Base-by-base conservation (phyloP, 2,888 invertebrate genomes). In the Incurvaria masculella region DNA sequence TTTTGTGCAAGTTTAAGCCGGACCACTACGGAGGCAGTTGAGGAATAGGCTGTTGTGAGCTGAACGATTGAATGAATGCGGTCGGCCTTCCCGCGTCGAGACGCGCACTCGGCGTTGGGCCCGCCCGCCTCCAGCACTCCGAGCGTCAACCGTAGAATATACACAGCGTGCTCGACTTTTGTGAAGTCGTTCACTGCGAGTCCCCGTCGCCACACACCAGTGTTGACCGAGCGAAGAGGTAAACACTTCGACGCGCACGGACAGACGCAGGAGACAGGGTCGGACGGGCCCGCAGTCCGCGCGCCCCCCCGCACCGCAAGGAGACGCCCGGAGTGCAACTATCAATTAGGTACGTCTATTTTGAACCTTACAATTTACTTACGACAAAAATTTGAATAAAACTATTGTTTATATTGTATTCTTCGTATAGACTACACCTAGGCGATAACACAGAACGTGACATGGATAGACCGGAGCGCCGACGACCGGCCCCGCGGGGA, bases 11-110 rank as follows among this genome's bases (percentile, higher is more conserved):
- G n/a, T n/a, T n/a, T n/a, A n/a, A n/a, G n/a, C n/a, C n/a, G n/a
- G n/a, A n/a, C n/a, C n/a, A n/a, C n/a, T n/a, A n/a, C n/a, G n/a
- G n/a, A n/a, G n/a, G n/a, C n/a, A n/a, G n/a, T n/a, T n/a, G n/a
- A n/a, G n/a, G n/a, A n/a, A n/a, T n/a, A n/a, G n/a, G n/a, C n/a
- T n/a, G n/a, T n/a, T n/a, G n/a, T n/a, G n/a, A n/a, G 8, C 16
- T 17, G 8, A 65, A 65, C 65, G 66, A 66, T 64, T 66, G 65
- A 65, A n/a, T n/a, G n/a, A n/a, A n/a, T n/a, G n/a, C n/a, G n/a
- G n/a, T n/a, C n/a, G n/a, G n/a, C n/a, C n/a, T n/a, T n/a, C n/a
- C n/a, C n/a, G n/a, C n/a, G n/a, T n/a, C n/a, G n/a, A n/a, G n/a
- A n/a, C n/a, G n/a, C n/a, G n/a, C n/a, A n/a, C n/a, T n/a, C n/a